Percentiles rank a stretch among this genome's conserved stretches.
Evolutionary conservation across 2,797 vertebrate species (phyloP).

Genomic region (Hephaestus fuliginosus): DNA sequence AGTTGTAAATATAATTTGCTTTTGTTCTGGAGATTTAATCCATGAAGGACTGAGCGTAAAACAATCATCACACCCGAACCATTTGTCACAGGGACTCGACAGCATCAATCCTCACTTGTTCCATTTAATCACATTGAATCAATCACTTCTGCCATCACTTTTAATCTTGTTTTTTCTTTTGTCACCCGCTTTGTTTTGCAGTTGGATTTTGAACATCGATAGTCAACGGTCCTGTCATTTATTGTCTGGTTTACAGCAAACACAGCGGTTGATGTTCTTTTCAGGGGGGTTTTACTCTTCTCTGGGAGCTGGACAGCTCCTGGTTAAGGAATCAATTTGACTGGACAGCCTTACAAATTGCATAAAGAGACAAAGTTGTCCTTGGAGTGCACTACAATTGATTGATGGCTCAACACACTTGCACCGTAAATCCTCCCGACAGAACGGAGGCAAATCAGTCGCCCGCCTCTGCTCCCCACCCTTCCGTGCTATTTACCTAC

Average conservation of each 20-base stretch:
- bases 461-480: conserved; percentile 60
- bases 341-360: conserved; percentile 88
- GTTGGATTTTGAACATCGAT: conserved; percentile 60
- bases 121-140: conserved; percentile 72
- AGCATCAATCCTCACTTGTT: conserved; percentile 68
- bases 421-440: conserved; percentile 86
- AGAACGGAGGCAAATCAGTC: conserved; percentile 82
- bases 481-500: conserved; percentile 65
- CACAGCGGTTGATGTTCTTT: conserved; percentile 77
- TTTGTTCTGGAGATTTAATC: conserved; percentile 47
- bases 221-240: conserved; percentile 70
- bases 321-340: conserved; percentile 89
- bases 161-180: conserved; percentile 73
- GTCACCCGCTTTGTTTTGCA: conserved; percentile 73
- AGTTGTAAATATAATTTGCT: conserved; percentile 42
- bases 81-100: conserved; percentile 58
- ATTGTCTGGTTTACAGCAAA: conserved; percentile 76
- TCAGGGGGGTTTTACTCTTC: conserved; percentile 62
- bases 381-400: conserved; percentile 83
- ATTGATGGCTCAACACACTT: conserved; percentile 86
- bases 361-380: conserved; percentile 87
- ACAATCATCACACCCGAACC: conserved; percentile 58
- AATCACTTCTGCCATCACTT: conserved; percentile 71
- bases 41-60: conserved; percentile 52
- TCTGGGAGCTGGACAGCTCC: conserved; percentile 72